These are phyloP conservation scores for Thamnophis sirtalis DNA, from an alignment of 2,113 vertebrate species.

Conservation along the genomic window DNA sequence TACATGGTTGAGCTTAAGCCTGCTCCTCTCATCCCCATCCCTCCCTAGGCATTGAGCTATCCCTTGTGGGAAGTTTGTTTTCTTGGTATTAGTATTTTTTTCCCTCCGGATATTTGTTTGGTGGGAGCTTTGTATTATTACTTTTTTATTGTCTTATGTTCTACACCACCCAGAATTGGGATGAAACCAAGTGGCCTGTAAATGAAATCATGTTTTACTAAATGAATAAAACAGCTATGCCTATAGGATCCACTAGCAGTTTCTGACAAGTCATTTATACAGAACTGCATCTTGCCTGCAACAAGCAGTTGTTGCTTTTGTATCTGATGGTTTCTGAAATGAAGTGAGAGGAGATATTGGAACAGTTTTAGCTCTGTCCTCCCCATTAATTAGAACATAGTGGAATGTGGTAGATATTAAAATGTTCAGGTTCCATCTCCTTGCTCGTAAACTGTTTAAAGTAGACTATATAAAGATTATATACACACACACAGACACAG, in stretches of 20 bases:
- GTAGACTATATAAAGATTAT: not conserved
- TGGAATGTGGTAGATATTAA: not conserved
- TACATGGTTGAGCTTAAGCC: not conserved
- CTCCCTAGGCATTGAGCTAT: not conserved
- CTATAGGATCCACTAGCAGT: not conserved
- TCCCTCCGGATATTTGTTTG: not conserved
- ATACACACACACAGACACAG: too few relatives aligned
- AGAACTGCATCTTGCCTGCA: not conserved
- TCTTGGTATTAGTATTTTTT: not conserved
- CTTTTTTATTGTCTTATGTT: not conserved
- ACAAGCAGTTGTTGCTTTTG: not conserved
- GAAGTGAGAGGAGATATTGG: not conserved
- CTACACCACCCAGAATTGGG: not conserved
- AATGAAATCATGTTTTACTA: not conserved
- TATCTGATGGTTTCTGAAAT: not conserved
- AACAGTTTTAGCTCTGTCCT: not conserved
- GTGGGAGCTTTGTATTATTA: not conserved
- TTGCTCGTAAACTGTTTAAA: not conserved
- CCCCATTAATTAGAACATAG: not conserved
- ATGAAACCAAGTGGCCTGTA: not conserved
- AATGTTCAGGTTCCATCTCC: not conserved
- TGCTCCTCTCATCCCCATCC: not conserved
- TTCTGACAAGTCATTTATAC: not conserved
- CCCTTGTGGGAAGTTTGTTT: not conserved
- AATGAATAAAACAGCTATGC: not conserved